Percentiles rank a stretch among this genome's conserved stretches.
phyloP scores from a whole-genome alignment of 2,113 vertebrate species.

The Sciurus niger region DNA sequence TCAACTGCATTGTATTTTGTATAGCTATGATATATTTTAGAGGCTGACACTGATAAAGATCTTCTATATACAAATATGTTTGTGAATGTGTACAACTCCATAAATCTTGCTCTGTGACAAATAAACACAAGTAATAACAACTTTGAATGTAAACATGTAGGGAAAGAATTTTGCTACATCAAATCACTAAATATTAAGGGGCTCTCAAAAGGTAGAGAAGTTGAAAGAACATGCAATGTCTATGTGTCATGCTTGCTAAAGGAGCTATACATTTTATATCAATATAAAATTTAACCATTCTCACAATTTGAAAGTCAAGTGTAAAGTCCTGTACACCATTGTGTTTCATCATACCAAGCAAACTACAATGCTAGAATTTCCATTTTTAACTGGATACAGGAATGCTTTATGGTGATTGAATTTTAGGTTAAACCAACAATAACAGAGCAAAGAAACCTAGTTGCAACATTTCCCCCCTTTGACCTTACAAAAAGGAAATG shows the following conservation, averaged over 20 bases:
- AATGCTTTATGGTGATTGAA: neutral
- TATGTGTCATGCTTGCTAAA: neutral
- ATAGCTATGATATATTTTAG: constrained; percentile 14
- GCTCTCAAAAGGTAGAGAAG: neutral
- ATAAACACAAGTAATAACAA: neutral
- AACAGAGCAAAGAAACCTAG: neutral
- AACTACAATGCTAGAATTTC: neutral
- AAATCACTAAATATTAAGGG: neutral
- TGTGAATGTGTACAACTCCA: neutral
- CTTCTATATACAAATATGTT: neutral
- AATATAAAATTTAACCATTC: neutral
- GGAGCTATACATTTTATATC: neutral
- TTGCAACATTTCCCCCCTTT: neutral
- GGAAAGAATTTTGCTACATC: neutral
- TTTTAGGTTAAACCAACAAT: constrained; percentile 19
- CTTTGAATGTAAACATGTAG: neutral
- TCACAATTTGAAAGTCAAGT: neutral
- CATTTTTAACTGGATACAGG: neutral
- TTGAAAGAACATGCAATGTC: neutral
- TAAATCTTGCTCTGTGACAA: neutral
- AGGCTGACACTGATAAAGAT: constrained; percentile 6
- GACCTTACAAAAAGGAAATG: neutral
- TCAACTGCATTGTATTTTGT: neutral
- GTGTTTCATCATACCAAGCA: neutral
- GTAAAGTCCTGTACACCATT: neutral